Evolutionary conservation across 1,140 invertebrate species (phyloP), one percentile per base, ranked within the genome.

Genomic region (Agrilus planipennis): DNA sequence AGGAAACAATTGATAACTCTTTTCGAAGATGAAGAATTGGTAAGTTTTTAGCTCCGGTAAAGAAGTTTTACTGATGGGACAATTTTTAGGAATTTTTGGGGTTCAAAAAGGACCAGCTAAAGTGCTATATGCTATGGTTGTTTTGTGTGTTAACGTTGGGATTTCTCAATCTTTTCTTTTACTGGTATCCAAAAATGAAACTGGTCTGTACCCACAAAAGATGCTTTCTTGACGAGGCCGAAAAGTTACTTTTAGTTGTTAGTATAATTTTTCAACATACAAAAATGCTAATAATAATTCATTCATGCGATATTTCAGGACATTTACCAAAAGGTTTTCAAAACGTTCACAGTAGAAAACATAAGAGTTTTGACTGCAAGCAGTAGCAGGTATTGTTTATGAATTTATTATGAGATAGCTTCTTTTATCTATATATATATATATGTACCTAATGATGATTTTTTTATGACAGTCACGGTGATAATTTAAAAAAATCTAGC

Each of bases 111-210:
- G 73, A 68, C 47, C 39, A 50, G 22, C 15, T 65, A 1, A 68
- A 64, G 44, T 70, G 64, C 1, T 46, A 69, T 16, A 10, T 80
- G 1, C 78, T 72, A 16, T 81, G 74, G 68, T 35, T 77, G 0
- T 63, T 71, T 4, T 78, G 80, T 38, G 49, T 81, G 2, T 32
- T 86, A 7, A 82, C 79, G 7, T 63, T 71, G 12, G 89, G 89
- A 18, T 54, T 85, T 5, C 63, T 91, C 4, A 72, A 84, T 19
- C 65, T 94, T 21, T 55, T 92, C 25, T 81, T 89, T 59, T 83
- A 91, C 58, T 94, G 89, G 89, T 82, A 77, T 62, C 86, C 88
- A 1, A 77, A 77, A 35, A 75, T 83, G 63, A 70, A 79, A 51
- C 65, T 93, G 14, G 77, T 82, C 40, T 70, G 76, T 2, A 89